Conservation (phyloP, 2,797 vertebrate species). For the Malurus splendens region DNA sequence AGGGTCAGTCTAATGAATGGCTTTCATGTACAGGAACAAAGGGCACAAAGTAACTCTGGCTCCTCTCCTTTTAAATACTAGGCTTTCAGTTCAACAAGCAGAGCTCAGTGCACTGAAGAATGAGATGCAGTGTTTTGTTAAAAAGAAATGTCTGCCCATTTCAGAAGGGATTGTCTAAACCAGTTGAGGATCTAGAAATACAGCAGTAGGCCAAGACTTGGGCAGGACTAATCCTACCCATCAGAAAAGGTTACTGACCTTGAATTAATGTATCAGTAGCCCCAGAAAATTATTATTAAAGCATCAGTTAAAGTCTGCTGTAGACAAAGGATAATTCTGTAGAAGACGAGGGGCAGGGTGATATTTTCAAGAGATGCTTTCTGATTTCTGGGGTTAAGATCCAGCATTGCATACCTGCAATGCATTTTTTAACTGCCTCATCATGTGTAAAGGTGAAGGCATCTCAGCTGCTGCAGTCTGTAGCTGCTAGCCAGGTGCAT, state of each 20-base stretch:
- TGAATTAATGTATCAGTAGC: background rate
- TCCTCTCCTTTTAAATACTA: background rate
- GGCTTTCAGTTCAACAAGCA: background rate
- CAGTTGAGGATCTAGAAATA: background rate
- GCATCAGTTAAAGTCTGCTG: background rate
- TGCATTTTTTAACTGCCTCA: background rate
- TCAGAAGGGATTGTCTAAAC: background rate
- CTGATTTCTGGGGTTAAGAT: background rate
- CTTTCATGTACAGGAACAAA: slow-evolving; percentile 19
- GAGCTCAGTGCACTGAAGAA: background rate
- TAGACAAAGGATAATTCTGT: background rate
- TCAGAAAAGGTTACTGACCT: background rate
- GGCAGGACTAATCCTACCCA: background rate
- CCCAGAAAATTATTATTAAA: background rate
- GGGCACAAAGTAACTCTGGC: background rate
- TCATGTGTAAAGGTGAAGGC: background rate
- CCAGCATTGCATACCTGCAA: background rate
- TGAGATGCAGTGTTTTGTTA: background rate
- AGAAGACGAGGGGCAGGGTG: background rate
- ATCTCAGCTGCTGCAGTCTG: background rate
- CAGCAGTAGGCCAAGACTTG: background rate
- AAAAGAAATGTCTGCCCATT: background rate
- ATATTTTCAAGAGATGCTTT: background rate
- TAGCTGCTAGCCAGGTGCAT: background rate
- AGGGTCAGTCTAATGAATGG: slow-evolving; percentile 1